Evolutionary conservation across 2,888 invertebrate genomes (phyloP).

Genomic region (Sialis lutaria): DNA sequence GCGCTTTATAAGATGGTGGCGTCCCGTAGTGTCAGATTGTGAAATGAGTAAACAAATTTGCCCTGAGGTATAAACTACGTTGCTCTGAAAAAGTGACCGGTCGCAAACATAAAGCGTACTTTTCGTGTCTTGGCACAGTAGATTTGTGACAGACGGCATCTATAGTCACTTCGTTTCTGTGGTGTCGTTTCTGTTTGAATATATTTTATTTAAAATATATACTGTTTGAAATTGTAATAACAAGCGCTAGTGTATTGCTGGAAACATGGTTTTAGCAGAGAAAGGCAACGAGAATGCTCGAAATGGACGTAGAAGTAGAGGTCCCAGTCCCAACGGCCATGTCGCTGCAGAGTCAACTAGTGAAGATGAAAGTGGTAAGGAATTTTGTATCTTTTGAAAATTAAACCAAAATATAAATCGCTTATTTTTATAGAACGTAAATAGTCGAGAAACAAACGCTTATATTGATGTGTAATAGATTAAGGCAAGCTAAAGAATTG

Average conservation of each 20-base stretch:
- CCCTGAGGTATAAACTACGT: not conserved
- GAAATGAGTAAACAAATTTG: not conserved
- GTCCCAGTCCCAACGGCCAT: slow-evolving; percentile 79
- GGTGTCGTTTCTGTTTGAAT: not conserved
- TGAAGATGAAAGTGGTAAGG: slow-evolving; percentile 69
- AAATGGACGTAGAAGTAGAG: slow-evolving; percentile 77
- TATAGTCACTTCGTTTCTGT: not conserved
- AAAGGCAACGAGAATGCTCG: slow-evolving; percentile 66
- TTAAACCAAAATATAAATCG: no score
- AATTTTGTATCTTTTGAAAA: slow-evolving; percentile 6
- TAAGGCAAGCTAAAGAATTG: no score
- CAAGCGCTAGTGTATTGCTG: not conserved
- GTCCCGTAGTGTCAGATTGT: not conserved
- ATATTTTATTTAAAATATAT: not conserved
- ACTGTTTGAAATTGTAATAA: not conserved
- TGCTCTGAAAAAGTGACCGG: not conserved
- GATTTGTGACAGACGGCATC: not conserved
- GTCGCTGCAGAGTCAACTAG: slow-evolving; percentile 67
- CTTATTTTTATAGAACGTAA: no score
- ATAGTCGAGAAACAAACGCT: no score
- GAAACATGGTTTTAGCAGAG: slow-evolving; percentile 74
- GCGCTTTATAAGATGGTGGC: no score
- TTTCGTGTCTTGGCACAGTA: not conserved
- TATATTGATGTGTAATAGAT: no score
- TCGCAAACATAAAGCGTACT: no score